Percentiles rank a stretch among this genome's conserved stretches.
Conservation (phyloP, 2,888 invertebrate genomes). For the Meteorus colon region DNA sequence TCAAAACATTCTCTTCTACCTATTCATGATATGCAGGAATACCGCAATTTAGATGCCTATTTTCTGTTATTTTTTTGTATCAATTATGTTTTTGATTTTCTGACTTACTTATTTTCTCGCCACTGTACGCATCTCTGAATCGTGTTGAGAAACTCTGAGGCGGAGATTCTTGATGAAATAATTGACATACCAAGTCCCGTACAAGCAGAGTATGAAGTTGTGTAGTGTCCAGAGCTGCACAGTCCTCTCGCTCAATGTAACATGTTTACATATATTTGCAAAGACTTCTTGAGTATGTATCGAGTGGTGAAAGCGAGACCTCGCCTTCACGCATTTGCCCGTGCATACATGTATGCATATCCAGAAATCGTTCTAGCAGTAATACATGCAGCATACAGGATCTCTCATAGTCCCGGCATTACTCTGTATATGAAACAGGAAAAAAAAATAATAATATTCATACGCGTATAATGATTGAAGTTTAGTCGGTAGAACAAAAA, state of each 20-base stretch:
- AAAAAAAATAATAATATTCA: background rate
- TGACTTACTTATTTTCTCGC: background rate
- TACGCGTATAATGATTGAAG: background rate
- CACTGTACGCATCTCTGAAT: background rate
- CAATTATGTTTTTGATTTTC: background rate
- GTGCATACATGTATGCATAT: background rate
- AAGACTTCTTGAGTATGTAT: conserved; percentile 36
- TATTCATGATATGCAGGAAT: background rate
- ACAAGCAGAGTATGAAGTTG: background rate
- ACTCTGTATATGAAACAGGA: background rate
- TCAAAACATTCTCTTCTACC: background rate
- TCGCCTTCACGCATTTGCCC: conserved; percentile 32
- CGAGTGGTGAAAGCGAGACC: conserved; percentile 54
- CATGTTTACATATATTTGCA: conserved; percentile 29
- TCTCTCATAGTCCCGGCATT: background rate
- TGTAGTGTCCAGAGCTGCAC: background rate
- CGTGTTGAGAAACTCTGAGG: conserved; percentile 47
- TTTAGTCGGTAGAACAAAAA: background rate
- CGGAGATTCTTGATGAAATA: conserved; percentile 51
- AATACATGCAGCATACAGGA: conserved; percentile 4
- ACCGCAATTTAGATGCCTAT: background rate
- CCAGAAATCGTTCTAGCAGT: conserved; percentile 2
- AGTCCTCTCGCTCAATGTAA: conserved; percentile 9
- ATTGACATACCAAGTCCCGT: conserved; percentile 46
- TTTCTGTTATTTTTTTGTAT: background rate